Evolutionary conservation across 2,797 vertebrate species (phyloP).

Genomic region (Tachyglossus aculeatus): DNA sequence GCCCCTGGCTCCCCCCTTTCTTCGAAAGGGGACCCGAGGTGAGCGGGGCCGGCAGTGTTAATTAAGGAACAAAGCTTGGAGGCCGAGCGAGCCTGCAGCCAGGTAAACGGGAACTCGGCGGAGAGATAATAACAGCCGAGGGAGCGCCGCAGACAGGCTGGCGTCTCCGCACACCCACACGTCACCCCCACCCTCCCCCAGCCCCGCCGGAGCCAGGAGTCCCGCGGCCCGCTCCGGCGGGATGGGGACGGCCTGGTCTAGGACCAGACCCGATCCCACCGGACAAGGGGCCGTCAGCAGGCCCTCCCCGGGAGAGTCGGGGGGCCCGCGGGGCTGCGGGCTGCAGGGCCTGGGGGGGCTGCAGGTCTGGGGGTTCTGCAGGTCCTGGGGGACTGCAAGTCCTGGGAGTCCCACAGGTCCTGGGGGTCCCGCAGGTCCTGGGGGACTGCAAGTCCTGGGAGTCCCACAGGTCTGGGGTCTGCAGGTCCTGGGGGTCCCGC

Average conservation of each 20-base stretch:
- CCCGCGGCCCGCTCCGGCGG: slow-evolving; percentile 27
- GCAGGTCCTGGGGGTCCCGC: too few relatives aligned
- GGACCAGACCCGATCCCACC: rapidly evolving
- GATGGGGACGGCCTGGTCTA: rapidly evolving
- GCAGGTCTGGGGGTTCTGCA: background rate
- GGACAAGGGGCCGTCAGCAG: background rate
- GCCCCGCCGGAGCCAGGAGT: slow-evolving; percentile 55
- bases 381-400: too few relatives aligned
- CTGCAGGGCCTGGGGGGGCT: background rate
- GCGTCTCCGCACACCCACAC: slow-evolving; percentile 79
- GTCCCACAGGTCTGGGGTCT: too few relatives aligned
- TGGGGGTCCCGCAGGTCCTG: too few relatives aligned
- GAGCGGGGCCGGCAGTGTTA: slow-evolving; percentile 60
- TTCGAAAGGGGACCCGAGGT: slow-evolving; percentile 66
- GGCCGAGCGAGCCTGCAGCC: slow-evolving; percentile 50
- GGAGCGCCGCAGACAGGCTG: slow-evolving; percentile 75
- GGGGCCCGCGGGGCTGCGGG: background rate
- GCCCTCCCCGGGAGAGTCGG: background rate
- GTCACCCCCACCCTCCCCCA: slow-evolving; percentile 54
- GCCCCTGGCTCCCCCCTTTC: too few relatives aligned
- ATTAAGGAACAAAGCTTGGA: slow-evolving; percentile 65
- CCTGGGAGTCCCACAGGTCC: too few relatives aligned
- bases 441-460: too few relatives aligned
- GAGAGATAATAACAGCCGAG: slow-evolving; percentile 79
- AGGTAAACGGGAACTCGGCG: slow-evolving; percentile 76